phyloP scores from a whole-genome alignment of 2,113 vertebrate genomes.

The Trochalopteron elliotii region DNA sequence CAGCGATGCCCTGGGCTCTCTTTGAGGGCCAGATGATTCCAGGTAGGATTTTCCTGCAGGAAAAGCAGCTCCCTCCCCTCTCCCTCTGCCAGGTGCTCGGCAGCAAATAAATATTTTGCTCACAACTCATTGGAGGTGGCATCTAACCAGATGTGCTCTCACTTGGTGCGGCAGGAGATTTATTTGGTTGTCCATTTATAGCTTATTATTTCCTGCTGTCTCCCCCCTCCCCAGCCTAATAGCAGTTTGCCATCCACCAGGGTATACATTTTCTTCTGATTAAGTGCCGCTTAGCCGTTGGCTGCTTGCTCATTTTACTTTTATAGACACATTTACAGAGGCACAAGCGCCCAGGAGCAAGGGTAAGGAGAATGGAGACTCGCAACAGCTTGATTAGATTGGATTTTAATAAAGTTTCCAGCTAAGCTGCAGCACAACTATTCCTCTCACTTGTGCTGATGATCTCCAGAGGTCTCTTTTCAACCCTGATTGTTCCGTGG shows the following conservation, averaged over 20 bases:
- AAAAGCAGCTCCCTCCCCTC: neutral
- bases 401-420: constrained; percentile 74
- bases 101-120: constrained; percentile 55
- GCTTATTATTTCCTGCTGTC: constrained; percentile 8
- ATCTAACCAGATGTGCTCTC: constrained; percentile 59
- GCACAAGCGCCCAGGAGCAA: constrained; percentile 61
- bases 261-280: constrained; percentile 67
- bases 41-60: neutral
- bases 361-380: constrained; percentile 65
- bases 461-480: neutral
- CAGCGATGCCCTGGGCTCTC: neutral
- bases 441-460: neutral
- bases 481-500: neutral
- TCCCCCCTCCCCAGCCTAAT: neutral
- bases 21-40: neutral
- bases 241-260: constrained; percentile 65
- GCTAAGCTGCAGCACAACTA: constrained; percentile 14
- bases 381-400: constrained; percentile 35
- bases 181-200: constrained; percentile 51
- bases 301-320: constrained; percentile 68
- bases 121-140: constrained; percentile 59
- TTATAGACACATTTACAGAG: constrained; percentile 67
- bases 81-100: neutral
- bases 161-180: constrained; percentile 31
- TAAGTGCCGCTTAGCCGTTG: constrained; percentile 71